Percentiles rank a stretch among this genome's conserved stretches.
Conservation (phyloP, 1,140 invertebrate species). For the Trypoxylus dichotomus region DNA sequence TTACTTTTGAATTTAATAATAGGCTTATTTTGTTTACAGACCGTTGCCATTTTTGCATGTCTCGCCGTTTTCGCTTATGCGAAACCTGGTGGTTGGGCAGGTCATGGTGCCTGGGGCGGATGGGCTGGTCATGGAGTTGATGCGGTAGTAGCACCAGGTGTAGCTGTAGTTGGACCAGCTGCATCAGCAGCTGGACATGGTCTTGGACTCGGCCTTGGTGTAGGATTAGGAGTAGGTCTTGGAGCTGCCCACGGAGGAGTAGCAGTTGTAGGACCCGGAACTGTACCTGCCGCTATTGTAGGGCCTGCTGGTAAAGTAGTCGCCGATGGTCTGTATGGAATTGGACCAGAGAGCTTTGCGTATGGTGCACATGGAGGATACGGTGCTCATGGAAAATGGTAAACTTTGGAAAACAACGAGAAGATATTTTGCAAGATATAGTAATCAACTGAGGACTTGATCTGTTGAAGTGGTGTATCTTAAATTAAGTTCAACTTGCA, state of each 20-base stretch:
- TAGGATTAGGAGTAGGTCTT: constrained; percentile 24
- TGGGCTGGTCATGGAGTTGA: constrained; percentile 28
- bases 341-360: constrained; percentile 14
- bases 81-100: constrained; percentile 17
- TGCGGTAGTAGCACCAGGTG: constrained; percentile 29
- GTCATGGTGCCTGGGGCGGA: constrained; percentile 25
- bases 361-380: background rate
- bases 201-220: constrained; percentile 30
- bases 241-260: constrained; percentile 37
- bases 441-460: background rate
- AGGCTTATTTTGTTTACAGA: constrained; percentile 28
- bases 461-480: background rate
- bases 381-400: constrained; percentile 23
- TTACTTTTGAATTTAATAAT: background rate
- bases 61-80: constrained; percentile 10
- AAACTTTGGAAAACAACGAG: background rate
- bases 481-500: background rate
- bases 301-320: constrained; percentile 46
- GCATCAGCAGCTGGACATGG: constrained; percentile 12
- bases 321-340: constrained; percentile 42
- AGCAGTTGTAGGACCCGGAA: constrained; percentile 42
- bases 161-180: constrained; percentile 33
- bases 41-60: constrained; percentile 32
- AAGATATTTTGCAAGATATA: constrained; percentile 7
- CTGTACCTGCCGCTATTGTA: constrained; percentile 42